Conservation (phyloP, 1,140 invertebrate genomes). For the Trinorchestia longiramus region DNA sequence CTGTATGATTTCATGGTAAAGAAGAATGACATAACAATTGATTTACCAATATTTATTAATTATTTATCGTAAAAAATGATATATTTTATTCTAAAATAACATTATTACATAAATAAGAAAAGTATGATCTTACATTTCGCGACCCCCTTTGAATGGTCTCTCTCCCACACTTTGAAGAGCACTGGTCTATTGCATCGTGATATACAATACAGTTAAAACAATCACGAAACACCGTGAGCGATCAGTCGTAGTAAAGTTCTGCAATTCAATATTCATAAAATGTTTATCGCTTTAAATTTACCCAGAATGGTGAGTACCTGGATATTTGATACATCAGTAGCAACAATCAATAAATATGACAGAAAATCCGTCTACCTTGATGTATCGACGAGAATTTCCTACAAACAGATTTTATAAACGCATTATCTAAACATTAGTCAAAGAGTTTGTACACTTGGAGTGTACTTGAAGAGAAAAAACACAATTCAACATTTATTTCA, state of each 20-base stretch:
- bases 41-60: too few species aligned
- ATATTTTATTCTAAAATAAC: too few species aligned
- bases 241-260: neutral
- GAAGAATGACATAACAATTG: too few species aligned
- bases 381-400: neutral
- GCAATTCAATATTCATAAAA: neutral
- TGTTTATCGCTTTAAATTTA: neutral
- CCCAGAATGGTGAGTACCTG: neutral
- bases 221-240: too few species aligned
- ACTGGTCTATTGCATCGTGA: too few species aligned
- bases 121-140: too few species aligned
- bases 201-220: too few species aligned
- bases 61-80: too few species aligned
- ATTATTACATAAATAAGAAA: too few species aligned
- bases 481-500: neutral
- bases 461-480: neutral
- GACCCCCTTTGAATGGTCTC: too few species aligned
- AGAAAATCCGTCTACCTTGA: neutral
- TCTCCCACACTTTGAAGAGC: too few species aligned
- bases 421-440: neutral
- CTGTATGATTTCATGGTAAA: too few species aligned
- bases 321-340: neutral
- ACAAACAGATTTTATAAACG: neutral
- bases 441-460: neutral
- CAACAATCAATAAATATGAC: neutral